phyloP scores from a whole-genome alignment of 2,888 invertebrate genomes.

The Dexiosoma caninum region DNA sequence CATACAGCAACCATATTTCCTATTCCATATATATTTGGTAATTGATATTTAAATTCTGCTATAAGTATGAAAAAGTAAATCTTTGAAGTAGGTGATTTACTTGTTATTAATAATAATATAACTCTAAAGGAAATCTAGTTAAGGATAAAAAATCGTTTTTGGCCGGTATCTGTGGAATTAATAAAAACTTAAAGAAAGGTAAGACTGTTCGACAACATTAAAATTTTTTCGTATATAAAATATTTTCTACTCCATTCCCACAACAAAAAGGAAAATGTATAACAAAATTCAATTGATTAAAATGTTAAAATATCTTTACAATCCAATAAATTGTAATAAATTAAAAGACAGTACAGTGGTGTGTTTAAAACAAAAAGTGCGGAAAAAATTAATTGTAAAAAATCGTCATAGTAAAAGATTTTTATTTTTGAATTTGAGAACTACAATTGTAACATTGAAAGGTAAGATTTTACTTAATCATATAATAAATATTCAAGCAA shows the following conservation, averaged over 20 bases:
- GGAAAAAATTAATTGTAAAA: conserved; percentile 42
- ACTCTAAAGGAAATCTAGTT: neutral
- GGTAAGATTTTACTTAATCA: conserved; percentile 50
- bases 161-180: conserved; percentile 16
- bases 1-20: no score
- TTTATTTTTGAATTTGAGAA: conserved; percentile 47
- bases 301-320: conserved; percentile 47
- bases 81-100: no score
- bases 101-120: no score
- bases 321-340: conserved; percentile 40
- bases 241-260: conserved; percentile 58
- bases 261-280: conserved; percentile 58
- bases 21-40: no score
- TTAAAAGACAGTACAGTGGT: conserved; percentile 60
- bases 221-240: conserved; percentile 32
- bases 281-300: conserved; percentile 40
- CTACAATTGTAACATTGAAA: conserved; percentile 32
- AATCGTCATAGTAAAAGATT: conserved; percentile 45
- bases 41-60: no score
- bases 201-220: conserved; percentile 47
- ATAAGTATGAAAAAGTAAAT: no score
- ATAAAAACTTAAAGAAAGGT: conserved; percentile 35
- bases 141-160: conserved; percentile 18
- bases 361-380: conserved; percentile 59
- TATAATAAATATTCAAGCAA: conserved; percentile 10